Percentiles rank a stretch among this genome's conserved stretches.
These are phyloP conservation scores for Chionodraco myersi DNA, from an alignment of 2,113 vertebrate genomes.

Conservation along the genomic window DNA sequence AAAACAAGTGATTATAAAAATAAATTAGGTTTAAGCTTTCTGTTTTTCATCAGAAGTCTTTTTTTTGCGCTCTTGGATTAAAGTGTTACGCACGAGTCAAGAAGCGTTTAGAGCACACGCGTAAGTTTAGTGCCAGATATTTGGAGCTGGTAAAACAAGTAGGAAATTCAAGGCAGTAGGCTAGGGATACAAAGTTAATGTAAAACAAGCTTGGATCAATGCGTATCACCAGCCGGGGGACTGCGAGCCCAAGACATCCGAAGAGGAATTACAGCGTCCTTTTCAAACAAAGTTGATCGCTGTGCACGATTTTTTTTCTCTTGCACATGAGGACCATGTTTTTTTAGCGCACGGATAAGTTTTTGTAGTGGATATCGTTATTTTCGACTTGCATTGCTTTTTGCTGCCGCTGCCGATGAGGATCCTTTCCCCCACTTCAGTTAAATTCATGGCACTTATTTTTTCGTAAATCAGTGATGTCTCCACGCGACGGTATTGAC, in stretches of 20 bases:
- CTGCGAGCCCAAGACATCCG: conserved; percentile 70
- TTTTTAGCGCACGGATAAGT: conserved; percentile 78
- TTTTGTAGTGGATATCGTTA: conserved; percentile 81
- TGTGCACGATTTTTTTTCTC: conserved; percentile 52
- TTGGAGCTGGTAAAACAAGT: conserved; percentile 40
- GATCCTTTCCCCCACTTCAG: conserved; percentile 75
- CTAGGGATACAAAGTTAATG: conserved; percentile 70
- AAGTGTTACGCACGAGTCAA: conserved; percentile 67
- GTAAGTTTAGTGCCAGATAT: conserved; percentile 24
- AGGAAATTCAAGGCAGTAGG: conserved; percentile 51
- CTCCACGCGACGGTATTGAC: conserved; percentile 79
- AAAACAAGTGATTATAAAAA: conserved; percentile 64
- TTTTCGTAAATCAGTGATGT: conserved; percentile 82
- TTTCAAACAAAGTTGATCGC: conserved; percentile 73
- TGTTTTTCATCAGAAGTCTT: conserved; percentile 36
- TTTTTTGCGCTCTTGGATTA: conserved; percentile 64
- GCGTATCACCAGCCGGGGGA: conserved; percentile 77
- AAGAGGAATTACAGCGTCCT: conserved; percentile 81
- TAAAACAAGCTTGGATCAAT: conserved; percentile 78
- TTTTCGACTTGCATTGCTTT: conserved; percentile 55
- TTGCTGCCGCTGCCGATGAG: conserved; percentile 70
- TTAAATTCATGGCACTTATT: conserved; percentile 80
- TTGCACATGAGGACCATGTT: conserved; percentile 71
- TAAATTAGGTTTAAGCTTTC: conserved; percentile 43
- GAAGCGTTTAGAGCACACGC: conserved; percentile 48